Evolutionary conservation across 2,888 invertebrate species (phyloP), one percentile per base, ranked within the genome.

Genomic region (Flexamia atlantica): DNA sequence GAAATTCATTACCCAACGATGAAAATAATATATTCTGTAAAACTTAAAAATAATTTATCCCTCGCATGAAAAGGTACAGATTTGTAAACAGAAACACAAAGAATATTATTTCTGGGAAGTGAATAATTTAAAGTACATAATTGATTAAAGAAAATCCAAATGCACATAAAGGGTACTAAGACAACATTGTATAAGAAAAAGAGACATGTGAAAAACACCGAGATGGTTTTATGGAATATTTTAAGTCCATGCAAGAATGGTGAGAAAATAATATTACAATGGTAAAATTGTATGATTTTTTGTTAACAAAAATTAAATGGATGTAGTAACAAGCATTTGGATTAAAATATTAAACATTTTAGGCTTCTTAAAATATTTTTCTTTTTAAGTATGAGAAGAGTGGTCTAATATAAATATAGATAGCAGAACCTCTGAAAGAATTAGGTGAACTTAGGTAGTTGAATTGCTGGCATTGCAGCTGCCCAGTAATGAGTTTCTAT

Each of bases 51-150:
- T 60, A 60, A 60, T 60, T 60, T 23, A 1, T 28, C 4, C 10
- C 32, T 68, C 14, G 14, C 32, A 30, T 2, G n/a, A 68, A 36
- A 72, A 72, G 72, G 72, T 20, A 36, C 72, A 72, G 72, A 72
- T 72, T 72, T 72, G 72, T 14, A 64, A 64, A 64, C 30, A 64
- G 5, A 25, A 64, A 10, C 3, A 64, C 30, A 17, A 2, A 0
- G 28, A 28, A 64, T 23, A 28, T 28, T 30, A 64, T 64, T 30
- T 4, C 5, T 64, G 30, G 30, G 30, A 20, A 46, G n/a, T 57
- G 50, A 57, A 57, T 57, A 57, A 10, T 14, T 40, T 12, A 46
- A 46, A 12, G 2, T 36, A 46, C 12, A 46, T 14, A 7, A 57
- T 57, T 5, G 57, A 12, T 5, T 23, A 57, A 23, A 64, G 4